phyloP scores from a whole-genome alignment of 35 echinoderm and acorn worm genomes.

The Anneissia japonica region DNA sequence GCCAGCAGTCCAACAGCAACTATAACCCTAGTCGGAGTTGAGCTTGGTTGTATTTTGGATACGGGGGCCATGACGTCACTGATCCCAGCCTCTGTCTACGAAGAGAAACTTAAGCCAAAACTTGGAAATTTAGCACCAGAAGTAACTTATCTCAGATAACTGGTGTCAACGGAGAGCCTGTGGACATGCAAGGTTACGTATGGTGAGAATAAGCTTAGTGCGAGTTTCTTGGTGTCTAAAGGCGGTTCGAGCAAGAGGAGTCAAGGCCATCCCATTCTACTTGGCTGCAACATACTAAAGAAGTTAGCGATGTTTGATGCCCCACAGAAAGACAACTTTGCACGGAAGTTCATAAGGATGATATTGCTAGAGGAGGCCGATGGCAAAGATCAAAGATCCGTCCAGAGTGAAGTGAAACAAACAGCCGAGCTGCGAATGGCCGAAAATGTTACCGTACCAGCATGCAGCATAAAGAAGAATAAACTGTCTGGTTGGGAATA shows the following conservation, averaged over 20 bases:
- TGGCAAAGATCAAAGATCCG: not conserved
- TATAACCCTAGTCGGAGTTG: constrained; percentile 22
- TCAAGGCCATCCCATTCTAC: constrained; percentile 12
- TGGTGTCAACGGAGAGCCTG: constrained; percentile 26
- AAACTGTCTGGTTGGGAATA: not conserved
- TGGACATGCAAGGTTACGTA: constrained; percentile 39
- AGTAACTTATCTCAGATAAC: constrained; percentile 15
- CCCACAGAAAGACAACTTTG: not conserved
- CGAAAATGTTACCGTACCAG: not conserved
- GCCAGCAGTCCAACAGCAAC: constrained; percentile 28
- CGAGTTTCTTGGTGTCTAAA: not conserved
- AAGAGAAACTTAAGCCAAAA: constrained; percentile 17
- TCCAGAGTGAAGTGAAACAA: not conserved
- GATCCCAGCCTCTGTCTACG: constrained; percentile 25
- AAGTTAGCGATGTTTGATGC: not conserved
- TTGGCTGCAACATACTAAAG: constrained; percentile 18
- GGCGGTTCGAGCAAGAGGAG: not conserved
- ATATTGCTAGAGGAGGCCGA: not conserved
- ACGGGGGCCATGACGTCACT: constrained; percentile 50
- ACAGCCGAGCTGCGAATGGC: not conserved
- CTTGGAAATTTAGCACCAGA: not conserved
- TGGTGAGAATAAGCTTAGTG: not conserved
- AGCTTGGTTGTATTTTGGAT: constrained; percentile 30
- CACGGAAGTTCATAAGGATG: not conserved
- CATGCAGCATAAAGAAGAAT: not conserved